Conservation (phyloP, 2,888 invertebrate genomes). For the Calameuta filiformis region DNA sequence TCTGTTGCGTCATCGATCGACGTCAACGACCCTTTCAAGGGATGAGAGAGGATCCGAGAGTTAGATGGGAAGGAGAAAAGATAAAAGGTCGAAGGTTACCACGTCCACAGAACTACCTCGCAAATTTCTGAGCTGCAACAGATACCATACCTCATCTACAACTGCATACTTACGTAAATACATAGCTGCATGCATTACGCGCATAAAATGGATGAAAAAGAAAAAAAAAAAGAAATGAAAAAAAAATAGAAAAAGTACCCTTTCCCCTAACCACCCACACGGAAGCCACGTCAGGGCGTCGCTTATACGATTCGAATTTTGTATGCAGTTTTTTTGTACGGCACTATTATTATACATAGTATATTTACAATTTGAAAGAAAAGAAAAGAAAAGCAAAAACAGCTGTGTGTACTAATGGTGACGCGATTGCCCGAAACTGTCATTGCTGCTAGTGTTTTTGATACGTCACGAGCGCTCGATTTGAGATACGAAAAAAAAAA, state of each 20-base stretch:
- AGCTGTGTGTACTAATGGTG: too few species aligned
- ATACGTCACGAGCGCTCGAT: too few species aligned
- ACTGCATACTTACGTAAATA: conserved; percentile 9
- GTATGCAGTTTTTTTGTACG: too few species aligned
- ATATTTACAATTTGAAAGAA: too few species aligned
- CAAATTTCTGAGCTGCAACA: conserved; percentile 43
- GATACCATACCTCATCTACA: conserved; percentile 46
- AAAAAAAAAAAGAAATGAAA: conserved; percentile 15
- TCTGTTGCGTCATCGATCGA: conserved; percentile 18
- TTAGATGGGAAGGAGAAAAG: conserved; percentile 11
- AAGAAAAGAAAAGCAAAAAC: too few species aligned
- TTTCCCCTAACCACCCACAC: too few species aligned
- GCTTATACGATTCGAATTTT: too few species aligned
- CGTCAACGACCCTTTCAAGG: conserved; percentile 16
- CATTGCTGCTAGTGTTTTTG: too few species aligned
- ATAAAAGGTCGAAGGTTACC: conserved; percentile 16
- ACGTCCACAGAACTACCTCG: conserved; percentile 53
- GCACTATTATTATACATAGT: too few species aligned
- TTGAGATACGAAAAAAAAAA: too few species aligned
- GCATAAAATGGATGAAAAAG: conserved; percentile 16
- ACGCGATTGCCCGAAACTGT: too few species aligned
- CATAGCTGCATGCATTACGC: conserved; percentile 23
- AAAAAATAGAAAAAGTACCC: conserved; percentile 12
- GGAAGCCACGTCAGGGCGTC: too few species aligned
- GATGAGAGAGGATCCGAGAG: conserved; percentile 2